Conservation (phyloP, 2,797 vertebrate genomes). For the Neosilurus hyrtlii region DNA sequence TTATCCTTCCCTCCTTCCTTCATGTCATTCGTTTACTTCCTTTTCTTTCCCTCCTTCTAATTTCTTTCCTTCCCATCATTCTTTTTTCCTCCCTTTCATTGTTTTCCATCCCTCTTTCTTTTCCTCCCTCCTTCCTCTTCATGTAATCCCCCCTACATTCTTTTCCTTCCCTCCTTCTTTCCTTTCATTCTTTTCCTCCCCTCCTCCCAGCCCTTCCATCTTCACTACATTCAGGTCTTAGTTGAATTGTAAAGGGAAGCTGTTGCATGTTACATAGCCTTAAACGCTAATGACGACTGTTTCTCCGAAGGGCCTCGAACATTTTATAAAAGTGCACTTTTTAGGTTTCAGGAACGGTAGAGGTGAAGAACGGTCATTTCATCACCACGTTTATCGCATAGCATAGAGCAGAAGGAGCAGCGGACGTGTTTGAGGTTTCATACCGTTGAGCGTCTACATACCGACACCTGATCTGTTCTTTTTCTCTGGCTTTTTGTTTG, state of each 20-base stretch:
- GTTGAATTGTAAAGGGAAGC: not conserved
- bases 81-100: too few species aligned
- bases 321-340: constrained; percentile 71
- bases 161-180: too few species aligned
- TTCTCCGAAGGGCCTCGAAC: constrained; percentile 50
- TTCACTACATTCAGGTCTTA: constrained; percentile 37
- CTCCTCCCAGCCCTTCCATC: not conserved
- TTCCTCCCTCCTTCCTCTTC: too few species aligned
- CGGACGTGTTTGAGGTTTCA: constrained; percentile 32
- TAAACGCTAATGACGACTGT: constrained; percentile 62
- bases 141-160: too few species aligned
- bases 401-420: not conserved
- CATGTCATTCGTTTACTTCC: too few species aligned
- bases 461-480: not conserved
- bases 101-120: too few species aligned
- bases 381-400: constrained; percentile 13
- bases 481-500: constrained; percentile 5
- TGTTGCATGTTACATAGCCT: constrained; percentile 51
- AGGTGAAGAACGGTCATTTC: constrained; percentile 22
- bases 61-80: too few species aligned
- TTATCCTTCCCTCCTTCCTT: too few species aligned
- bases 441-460: constrained; percentile 36
- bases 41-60: too few species aligned
- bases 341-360: constrained; percentile 39
- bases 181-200: too few species aligned